These are phyloP conservation scores for Heliconius charithonia DNA, from an alignment of 2,888 invertebrate species.

Conservation along the genomic window DNA sequence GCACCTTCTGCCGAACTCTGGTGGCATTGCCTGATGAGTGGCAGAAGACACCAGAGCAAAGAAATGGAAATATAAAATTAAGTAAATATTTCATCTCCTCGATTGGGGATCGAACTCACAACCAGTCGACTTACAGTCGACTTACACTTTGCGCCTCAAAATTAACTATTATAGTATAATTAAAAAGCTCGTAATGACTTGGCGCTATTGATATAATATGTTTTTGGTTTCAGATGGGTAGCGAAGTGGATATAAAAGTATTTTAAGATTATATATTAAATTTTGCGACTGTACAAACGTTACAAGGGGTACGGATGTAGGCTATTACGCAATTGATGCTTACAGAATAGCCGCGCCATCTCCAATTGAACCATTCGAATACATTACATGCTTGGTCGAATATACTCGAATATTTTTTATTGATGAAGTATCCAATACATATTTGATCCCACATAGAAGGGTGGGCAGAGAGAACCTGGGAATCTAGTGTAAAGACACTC, in stretches of 20 bases:
- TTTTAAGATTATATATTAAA: slow-evolving; percentile 10
- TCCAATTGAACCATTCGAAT: slow-evolving; percentile 58
- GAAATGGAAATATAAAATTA: too few relatives aligned
- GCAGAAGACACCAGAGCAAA: too few relatives aligned
- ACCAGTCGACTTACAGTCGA: too few relatives aligned
- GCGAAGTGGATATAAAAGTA: neutral
- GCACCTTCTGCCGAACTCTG: too few relatives aligned
- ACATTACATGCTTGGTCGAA: slow-evolving; percentile 23
- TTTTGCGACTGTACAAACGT: slow-evolving; percentile 20
- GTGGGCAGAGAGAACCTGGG: too few relatives aligned
- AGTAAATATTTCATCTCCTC: too few relatives aligned
- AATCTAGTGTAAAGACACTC: too few relatives aligned
- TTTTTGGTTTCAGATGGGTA: neutral
- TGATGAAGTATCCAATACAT: neutral
- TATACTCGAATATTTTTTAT: slow-evolving; percentile 12
- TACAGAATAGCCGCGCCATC: slow-evolving; percentile 46
- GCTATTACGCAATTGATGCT: slow-evolving; percentile 55
- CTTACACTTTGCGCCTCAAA: too few relatives aligned
- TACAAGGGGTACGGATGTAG: slow-evolving; percentile 46
- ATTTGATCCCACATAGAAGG: neutral
- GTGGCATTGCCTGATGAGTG: too few relatives aligned
- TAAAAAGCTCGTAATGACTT: too few relatives aligned
- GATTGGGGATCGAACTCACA: too few relatives aligned
- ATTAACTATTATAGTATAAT: too few relatives aligned
- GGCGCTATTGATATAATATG: neutral